These are phyloP conservation scores for Sminthurinus aureus DNA, from an alignment of 2,888 invertebrate species.

Conservation along the genomic window DNA sequence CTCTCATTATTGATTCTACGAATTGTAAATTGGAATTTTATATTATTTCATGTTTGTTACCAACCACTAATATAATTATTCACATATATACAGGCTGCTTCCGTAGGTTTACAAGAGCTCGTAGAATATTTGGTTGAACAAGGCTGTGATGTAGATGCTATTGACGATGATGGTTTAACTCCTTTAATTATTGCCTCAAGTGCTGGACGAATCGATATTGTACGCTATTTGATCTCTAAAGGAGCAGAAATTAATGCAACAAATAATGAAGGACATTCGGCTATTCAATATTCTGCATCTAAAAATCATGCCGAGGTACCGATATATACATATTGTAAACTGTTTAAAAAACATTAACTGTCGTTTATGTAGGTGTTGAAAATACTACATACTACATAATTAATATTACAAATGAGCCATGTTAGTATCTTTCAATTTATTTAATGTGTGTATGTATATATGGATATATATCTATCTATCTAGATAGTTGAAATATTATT, in stretches of 20 bases:
- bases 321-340: not conserved
- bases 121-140: slow-evolving; percentile 74
- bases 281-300: slow-evolving; percentile 85
- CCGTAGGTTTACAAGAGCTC: slow-evolving; percentile 78
- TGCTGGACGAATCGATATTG: slow-evolving; percentile 76
- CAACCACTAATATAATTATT: no score
- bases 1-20: not conserved
- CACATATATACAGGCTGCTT: slow-evolving; percentile 82
- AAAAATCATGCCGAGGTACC: slow-evolving; percentile 78
- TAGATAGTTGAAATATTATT: slow-evolving; percentile 75
- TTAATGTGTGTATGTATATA: no score
- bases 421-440: no score
- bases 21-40: not conserved
- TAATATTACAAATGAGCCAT: no score
- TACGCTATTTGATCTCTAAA: slow-evolving; percentile 71
- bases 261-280: slow-evolving; percentile 73
- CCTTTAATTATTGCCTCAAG: slow-evolving; percentile 82
- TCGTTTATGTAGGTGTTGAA: not conserved
- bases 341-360: not conserved
- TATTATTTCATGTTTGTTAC: not conserved
- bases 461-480: slow-evolving; percentile 13
- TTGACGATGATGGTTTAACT: slow-evolving; percentile 68
- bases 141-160: slow-evolving; percentile 73
- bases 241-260: slow-evolving; percentile 77
- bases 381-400: no score